Conservation (phyloP, 2,888 invertebrate genomes). For the Odontomyia ornata region DNA sequence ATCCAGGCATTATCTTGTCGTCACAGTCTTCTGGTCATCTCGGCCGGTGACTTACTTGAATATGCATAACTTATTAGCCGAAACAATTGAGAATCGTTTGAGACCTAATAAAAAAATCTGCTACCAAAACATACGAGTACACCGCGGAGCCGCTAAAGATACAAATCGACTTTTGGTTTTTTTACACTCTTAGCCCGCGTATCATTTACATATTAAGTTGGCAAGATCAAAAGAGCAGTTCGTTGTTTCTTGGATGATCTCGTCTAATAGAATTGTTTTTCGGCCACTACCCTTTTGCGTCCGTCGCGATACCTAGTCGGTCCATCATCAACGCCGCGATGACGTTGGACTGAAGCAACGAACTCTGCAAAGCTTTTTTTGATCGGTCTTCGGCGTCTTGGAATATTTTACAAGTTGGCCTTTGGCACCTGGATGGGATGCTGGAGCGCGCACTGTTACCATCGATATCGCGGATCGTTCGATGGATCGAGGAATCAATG, state of each 20-base stretch:
- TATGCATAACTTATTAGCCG: neutral
- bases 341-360: neutral
- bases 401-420: constrained; percentile 21
- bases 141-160: neutral
- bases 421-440: constrained; percentile 21
- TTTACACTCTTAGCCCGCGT: neutral
- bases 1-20: neutral
- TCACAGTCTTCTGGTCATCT: too few species aligned
- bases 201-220: constrained; percentile 25
- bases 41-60: too few species aligned
- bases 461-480: neutral
- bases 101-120: constrained; percentile 4
- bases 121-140: constrained; percentile 7
- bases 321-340: neutral
- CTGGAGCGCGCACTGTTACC: neutral
- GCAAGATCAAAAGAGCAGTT: constrained; percentile 25
- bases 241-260: constrained; percentile 26
- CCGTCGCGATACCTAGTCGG: neutral
- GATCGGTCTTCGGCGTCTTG: neutral
- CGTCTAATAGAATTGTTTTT: constrained; percentile 39
- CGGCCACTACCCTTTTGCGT: constrained; percentile 35
- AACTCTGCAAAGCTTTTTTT: constrained; percentile 11
- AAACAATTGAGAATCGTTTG: neutral
- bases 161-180: neutral
- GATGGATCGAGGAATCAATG: constrained; percentile 27